These are phyloP conservation scores for Papilio helenus DNA, from an alignment of 1,140 invertebrate species.

Conservation along the genomic window DNA sequence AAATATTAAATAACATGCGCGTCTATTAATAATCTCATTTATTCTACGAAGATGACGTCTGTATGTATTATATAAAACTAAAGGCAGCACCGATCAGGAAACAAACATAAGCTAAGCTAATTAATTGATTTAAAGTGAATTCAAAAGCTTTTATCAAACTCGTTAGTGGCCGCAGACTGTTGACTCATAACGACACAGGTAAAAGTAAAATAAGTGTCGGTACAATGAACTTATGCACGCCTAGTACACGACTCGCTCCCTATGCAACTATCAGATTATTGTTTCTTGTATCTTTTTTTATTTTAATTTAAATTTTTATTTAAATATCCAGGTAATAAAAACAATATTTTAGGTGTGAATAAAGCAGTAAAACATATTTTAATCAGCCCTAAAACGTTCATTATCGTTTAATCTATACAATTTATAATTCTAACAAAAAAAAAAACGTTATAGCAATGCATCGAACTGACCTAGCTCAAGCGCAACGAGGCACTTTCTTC, in stretches of 20 bases:
- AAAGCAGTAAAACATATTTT: background rate
- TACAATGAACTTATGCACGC: slow-evolving; percentile 28
- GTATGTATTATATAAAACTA: slow-evolving; percentile 5
- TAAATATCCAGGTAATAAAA: background rate
- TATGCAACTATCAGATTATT: slow-evolving; percentile 5
- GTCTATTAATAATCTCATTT: background rate
- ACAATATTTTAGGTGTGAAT: background rate
- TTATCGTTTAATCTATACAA: background rate
- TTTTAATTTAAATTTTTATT: slow-evolving; percentile 1
- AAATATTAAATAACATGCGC: slow-evolving; percentile 11
- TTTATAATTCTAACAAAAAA: background rate
- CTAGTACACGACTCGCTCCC: slow-evolving; percentile 25
- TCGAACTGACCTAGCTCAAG: slow-evolving; percentile 76
- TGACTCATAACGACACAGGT: slow-evolving; percentile 36
- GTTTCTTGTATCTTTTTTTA: background rate
- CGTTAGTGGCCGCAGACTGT: slow-evolving; percentile 23
- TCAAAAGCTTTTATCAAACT: slow-evolving; percentile 24
- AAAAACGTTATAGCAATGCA: slow-evolving; percentile 44
- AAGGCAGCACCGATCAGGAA: background rate
- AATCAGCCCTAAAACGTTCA: background rate
- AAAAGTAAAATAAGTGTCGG: slow-evolving; percentile 36
- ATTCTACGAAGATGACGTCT: slow-evolving; percentile 5
- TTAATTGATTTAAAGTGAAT: slow-evolving; percentile 20
- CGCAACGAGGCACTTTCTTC: slow-evolving; percentile 74
- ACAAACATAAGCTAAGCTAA: slow-evolving; percentile 26